Conservation (phyloP, 2,797 vertebrate species). For the Arctocebus calabarensis region DNA sequence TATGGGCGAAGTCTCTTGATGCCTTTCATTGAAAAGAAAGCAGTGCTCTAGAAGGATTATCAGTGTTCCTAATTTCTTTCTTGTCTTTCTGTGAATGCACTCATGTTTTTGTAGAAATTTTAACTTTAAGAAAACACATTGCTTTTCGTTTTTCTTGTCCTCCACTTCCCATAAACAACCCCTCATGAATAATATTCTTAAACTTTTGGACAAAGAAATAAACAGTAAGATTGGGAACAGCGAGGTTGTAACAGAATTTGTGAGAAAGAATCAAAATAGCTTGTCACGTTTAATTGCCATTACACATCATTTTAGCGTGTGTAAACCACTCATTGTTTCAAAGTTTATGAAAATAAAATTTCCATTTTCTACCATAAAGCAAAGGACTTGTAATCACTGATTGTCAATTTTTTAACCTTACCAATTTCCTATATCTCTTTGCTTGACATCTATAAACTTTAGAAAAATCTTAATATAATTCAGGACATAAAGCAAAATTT, state of each 20-base stretch:
- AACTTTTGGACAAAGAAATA: constrained; percentile 17
- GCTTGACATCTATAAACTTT: not conserved
- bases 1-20: constrained; percentile 4
- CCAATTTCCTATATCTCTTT: constrained; percentile 9
- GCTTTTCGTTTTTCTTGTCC: not conserved
- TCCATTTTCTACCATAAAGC: not conserved
- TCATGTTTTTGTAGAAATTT: constrained; percentile 29
- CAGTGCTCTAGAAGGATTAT: constrained; percentile 15
- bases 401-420: not conserved
- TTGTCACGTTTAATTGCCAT: not conserved
- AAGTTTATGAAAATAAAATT: not conserved
- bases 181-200: not conserved
- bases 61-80: not conserved
- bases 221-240: not conserved
- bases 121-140: not conserved
- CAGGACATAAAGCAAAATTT: not conserved
- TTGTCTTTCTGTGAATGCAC: constrained; percentile 2
- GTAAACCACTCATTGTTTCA: not conserved
- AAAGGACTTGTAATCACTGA: not conserved
- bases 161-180: not conserved
- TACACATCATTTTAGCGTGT: not conserved
- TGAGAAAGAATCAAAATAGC: constrained; percentile 31
- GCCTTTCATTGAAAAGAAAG: constrained; percentile 42
- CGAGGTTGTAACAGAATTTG: not conserved
- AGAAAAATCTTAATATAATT: constrained; percentile 9